Percentiles rank a stretch among this genome's conserved stretches.
Conservation (phyloP, 2,113 vertebrate genomes). For the Myanophis thanlyinensis region DNA sequence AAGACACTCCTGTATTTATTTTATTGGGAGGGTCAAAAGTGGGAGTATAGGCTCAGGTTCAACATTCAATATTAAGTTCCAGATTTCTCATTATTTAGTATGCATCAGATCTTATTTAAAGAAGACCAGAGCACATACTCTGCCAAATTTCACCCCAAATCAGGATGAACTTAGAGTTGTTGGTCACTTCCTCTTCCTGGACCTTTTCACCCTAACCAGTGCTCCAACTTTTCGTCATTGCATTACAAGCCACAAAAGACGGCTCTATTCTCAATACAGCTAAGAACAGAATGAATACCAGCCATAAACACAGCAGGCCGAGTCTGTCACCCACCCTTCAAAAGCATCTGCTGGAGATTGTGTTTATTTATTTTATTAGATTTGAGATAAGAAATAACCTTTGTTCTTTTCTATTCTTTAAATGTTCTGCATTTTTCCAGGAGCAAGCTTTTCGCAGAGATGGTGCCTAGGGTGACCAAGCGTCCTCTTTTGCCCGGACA, state of each 20-base stretch:
- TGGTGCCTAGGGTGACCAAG: no score
- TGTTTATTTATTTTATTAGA: neutral
- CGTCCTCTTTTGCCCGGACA: no score
- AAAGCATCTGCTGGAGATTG: neutral
- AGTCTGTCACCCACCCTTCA: neutral
- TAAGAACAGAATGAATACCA: neutral
- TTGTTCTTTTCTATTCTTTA: neutral
- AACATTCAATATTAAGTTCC: slow-evolving; percentile 9
- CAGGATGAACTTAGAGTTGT: neutral
- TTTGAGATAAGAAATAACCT: neutral
- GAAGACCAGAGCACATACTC: slow-evolving; percentile 19
- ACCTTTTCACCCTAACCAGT: neutral
- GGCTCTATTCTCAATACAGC: neutral
- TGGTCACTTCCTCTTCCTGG: neutral
- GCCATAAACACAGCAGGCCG: neutral
- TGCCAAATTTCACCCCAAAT: slow-evolving; percentile 7
- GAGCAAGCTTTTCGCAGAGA: neutral
- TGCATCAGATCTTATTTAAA: slow-evolving; percentile 38
- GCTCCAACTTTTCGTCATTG: neutral
- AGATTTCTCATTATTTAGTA: slow-evolving; percentile 15
- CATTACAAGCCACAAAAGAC: neutral
- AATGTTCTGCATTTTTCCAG: neutral
- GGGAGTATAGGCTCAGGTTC: slow-evolving; percentile 42
- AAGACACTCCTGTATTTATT: slow-evolving; percentile 62
- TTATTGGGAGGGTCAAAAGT: slow-evolving; percentile 59